Conservation (phyloP, 1,140 invertebrate species). For the Lasioglossum albipes region DNA sequence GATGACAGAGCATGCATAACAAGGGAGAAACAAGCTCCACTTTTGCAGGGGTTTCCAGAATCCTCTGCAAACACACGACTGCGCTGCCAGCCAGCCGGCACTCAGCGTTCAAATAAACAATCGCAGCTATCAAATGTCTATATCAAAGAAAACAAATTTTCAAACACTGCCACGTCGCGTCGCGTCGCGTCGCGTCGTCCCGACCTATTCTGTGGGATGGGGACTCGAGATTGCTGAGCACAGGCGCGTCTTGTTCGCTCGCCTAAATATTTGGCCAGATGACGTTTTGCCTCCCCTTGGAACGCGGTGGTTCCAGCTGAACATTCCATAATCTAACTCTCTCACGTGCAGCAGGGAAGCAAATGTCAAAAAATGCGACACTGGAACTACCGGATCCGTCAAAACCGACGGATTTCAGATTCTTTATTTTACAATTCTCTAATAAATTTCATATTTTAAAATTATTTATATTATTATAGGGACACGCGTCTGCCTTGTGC, state of each 20-base stretch:
- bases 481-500: no score
- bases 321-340: no score
- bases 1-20: not conserved
- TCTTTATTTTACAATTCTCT: no score
- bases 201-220: not conserved
- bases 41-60: not conserved
- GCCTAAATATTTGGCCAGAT: slow-evolving; percentile 70
- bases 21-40: not conserved
- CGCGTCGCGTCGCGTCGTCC: no score
- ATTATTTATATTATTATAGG: no score
- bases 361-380: no score
- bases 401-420: no score
- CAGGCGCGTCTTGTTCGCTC: slow-evolving; percentile 59
- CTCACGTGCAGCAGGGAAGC: no score
- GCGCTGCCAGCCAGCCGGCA: not conserved
- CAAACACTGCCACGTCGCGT: not conserved
- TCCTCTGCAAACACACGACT: slow-evolving; percentile 21
- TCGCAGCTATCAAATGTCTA: not conserved
- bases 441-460: no score
- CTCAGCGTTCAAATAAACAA: slow-evolving; percentile 35
- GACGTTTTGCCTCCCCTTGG: slow-evolving; percentile 42
- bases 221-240: slow-evolving; percentile 11
- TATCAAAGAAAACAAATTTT: slow-evolving; percentile 28
- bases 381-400: no score
- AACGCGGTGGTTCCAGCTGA: no score